Percentiles rank a stretch among this genome's conserved stretches.
These are phyloP conservation scores for Chrysomallon squamiferum DNA, from an alignment of 1,140 invertebrate genomes.

Conservation along the genomic window DNA sequence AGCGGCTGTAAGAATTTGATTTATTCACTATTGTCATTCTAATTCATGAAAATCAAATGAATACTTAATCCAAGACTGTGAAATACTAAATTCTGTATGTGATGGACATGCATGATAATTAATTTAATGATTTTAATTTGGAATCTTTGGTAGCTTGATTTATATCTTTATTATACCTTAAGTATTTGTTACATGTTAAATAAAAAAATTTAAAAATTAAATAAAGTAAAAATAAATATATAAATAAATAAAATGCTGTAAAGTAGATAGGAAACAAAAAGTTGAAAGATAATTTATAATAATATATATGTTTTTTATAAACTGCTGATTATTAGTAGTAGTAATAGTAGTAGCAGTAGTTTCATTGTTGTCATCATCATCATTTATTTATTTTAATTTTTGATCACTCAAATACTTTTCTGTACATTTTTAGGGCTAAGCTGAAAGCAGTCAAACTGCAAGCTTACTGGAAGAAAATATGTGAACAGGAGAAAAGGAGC, in stretches of 20 bases:
- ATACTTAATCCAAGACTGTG: neutral
- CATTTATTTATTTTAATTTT: no score
- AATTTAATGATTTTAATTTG: neutral
- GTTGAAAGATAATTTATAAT: no score
- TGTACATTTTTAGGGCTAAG: conserved; percentile 46
- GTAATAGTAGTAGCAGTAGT: no score
- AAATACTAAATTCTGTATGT: neutral
- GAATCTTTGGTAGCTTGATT: neutral
- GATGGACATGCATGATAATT: neutral
- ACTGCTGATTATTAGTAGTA: no score
- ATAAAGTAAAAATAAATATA: no score
- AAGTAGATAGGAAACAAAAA: no score
- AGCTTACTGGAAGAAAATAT: conserved; percentile 58
- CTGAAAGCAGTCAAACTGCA: conserved; percentile 50
- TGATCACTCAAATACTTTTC: no score
- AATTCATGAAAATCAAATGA: neutral
- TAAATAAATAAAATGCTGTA: no score
- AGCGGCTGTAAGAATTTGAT: conserved; percentile 42
- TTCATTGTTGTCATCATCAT: no score
- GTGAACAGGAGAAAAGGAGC: conserved; percentile 56
- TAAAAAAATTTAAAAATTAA: no score
- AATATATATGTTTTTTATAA: no score
- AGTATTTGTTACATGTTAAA: neutral
- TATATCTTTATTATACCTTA: neutral
- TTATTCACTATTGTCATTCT: conserved; percentile 7